Base-by-base conservation (phyloP, 1,140 invertebrate genomes). In the Sarcophaga peregrina region DNA sequence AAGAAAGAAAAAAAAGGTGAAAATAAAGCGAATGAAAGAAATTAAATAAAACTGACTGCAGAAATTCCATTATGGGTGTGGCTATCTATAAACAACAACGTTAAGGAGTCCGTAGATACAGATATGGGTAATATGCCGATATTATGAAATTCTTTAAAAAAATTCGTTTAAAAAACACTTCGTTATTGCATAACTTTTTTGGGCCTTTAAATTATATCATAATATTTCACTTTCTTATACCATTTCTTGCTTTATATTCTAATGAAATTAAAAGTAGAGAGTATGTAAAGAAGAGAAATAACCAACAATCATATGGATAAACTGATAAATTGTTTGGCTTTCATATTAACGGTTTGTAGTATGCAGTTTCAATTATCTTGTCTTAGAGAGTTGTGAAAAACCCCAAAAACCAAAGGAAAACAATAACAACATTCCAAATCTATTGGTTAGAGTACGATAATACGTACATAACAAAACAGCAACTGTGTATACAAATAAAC, bases 31-130 rank as follows among this genome's bases (percentile, higher is more conserved):
- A 68, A 68, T 8, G 8, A 25, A 68, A 68, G 10, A 68, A 68
- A 20, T 20, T n/a, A 62, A 15, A 52, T 52, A 9, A 8, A 50
- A 52, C 50, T 13, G 13, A 52, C 13, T 52, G 8, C 50, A 52
- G 74, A 76, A 76, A 76, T 47, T 50, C 20, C 54, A 25, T 17
- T 68, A 68, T 68, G 74, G 48, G 48, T 76, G 45, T 76, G 74
- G 74, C n/a, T 17, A 13, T 25, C n/a, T 25, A 37, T 37, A 37
- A 37, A 17, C 73, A 75, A 75, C n/a, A 75, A 75, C 73, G 46
- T 9, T 25, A n/a, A n/a, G n/a, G 13, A 13, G n/a, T n/a, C 9
- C 25, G 25, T 37, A 37, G 1, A 37, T 37, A 37, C 25, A 37
- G 1, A 4, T n/a, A n/a, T n/a, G n/a, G n/a, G n/a, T n/a, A n/a